These are phyloP conservation scores for Hydrozoanthus gracilis DNA, from an alignment of 92 coral and sea anemone species.

Conservation along the genomic window DNA sequence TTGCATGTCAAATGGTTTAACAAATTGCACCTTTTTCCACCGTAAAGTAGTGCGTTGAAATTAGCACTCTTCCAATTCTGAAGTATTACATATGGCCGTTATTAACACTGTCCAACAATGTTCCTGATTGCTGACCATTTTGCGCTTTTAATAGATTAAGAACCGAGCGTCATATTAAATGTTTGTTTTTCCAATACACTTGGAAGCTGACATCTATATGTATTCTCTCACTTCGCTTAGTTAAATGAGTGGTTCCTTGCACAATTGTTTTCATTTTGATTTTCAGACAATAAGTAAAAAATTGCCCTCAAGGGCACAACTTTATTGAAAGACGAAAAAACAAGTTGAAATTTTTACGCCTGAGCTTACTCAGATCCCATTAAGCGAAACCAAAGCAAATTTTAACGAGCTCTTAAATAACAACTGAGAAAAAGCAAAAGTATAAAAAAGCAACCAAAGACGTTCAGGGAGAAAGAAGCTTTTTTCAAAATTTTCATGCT, in stretches of 20 bases:
- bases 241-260: no score
- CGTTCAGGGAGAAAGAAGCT: not conserved
- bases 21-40: not conserved
- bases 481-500: not conserved
- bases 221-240: no score
- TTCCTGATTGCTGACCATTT: not conserved
- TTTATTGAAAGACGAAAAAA: no score
- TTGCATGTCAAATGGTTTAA: not conserved
- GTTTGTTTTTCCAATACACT: not conserved
- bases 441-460: slow-evolving; percentile 8
- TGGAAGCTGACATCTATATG: no score
- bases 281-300: no score
- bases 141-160: not conserved
- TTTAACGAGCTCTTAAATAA: not conserved
- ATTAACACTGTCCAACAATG: not conserved
- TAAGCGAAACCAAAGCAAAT: not conserved
- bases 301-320: no score
- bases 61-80: not conserved
- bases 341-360: no score
- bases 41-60: not conserved
- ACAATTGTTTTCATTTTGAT: no score
- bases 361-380: no score
- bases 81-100: not conserved
- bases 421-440: not conserved
- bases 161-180: not conserved